A percentile compares a stretch with the other conserved stretches of the same genome.
These are phyloP conservation scores for Chelonus insularis DNA, from an alignment of 1,140 invertebrate genomes.

Conservation along the genomic window DNA sequence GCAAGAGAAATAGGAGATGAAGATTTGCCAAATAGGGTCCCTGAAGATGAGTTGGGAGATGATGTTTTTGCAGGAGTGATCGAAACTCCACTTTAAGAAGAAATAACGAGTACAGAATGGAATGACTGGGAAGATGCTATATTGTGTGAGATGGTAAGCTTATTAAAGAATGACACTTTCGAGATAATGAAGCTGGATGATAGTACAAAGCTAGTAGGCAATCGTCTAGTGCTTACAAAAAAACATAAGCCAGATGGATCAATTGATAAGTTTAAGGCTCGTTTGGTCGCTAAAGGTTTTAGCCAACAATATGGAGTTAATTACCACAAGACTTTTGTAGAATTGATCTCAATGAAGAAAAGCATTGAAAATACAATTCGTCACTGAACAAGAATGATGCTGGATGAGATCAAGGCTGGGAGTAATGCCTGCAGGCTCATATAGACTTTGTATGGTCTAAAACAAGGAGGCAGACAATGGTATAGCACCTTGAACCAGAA, in stretches of 20 bases:
- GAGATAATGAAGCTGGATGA: slow-evolving; percentile 29
- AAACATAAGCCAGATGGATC: slow-evolving; percentile 17
- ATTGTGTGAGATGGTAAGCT: slow-evolving; percentile 12
- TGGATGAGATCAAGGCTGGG: not conserved
- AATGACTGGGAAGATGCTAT: slow-evolving; percentile 20
- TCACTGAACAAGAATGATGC: slow-evolving; percentile 1
- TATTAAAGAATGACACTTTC: slow-evolving; percentile 34
- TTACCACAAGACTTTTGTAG: slow-evolving; percentile 33
- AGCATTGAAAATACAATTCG: too few relatives aligned
- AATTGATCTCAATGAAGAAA: too few relatives aligned
- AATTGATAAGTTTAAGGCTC: slow-evolving; percentile 31
- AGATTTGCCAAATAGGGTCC: too few relatives aligned
- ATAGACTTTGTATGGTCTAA: not conserved
- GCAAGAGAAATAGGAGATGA: not conserved
- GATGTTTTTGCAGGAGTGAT: not conserved
- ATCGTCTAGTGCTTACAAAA: slow-evolving; percentile 32
- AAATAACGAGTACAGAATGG: not conserved
- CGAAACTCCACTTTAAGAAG: not conserved
- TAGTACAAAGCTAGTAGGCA: slow-evolving; percentile 25
- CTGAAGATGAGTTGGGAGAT: not conserved
- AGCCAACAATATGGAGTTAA: slow-evolving; percentile 27
- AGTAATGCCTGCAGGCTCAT: not conserved
- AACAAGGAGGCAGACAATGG: not conserved
- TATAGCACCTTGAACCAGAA: not conserved
- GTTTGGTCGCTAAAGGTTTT: slow-evolving; percentile 33